Evolutionary conservation across 2,797 vertebrate genomes (phyloP).

Genomic region (Tokudaia tokunoshimensis): DNA sequence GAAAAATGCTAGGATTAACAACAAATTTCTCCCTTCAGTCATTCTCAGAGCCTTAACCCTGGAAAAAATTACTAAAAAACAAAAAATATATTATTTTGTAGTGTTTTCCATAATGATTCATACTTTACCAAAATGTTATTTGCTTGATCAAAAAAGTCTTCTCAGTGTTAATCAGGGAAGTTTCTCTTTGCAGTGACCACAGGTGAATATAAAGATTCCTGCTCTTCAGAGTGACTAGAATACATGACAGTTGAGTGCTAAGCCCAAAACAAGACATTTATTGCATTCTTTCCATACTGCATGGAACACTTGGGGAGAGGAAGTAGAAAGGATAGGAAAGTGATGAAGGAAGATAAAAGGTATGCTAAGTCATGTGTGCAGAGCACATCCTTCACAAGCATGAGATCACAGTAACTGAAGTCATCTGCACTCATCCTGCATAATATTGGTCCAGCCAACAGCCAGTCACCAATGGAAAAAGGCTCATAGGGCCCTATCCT

Average conservation of each 20-base stretch:
- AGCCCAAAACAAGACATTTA: not conserved
- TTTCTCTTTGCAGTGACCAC: not conserved
- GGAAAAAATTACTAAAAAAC: not conserved
- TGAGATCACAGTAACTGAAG: not conserved
- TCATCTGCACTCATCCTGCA: not conserved
- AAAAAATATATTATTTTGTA: not conserved
- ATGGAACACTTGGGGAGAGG: not conserved
- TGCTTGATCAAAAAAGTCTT: not conserved
- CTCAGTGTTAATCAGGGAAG: not conserved
- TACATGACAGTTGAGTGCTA: not conserved
- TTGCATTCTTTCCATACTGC: not conserved
- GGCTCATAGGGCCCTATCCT: accelerated
- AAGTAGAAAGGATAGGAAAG: not conserved
- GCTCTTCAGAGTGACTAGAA: not conserved
- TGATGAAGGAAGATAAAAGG: not conserved
- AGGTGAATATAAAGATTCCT: not conserved
- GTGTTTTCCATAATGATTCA: not conserved
- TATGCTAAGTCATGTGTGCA: not conserved
- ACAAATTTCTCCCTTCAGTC: not conserved
- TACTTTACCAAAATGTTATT: not conserved
- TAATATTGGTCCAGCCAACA: not conserved
- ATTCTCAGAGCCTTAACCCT: not conserved
- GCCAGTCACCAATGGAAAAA: too few relatives aligned
- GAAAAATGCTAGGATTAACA: slow-evolving; percentile 36
- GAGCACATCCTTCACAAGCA: not conserved